phyloP scores from a whole-genome alignment of 2,888 invertebrate genomes.

The Tetragonisca angustula region DNA sequence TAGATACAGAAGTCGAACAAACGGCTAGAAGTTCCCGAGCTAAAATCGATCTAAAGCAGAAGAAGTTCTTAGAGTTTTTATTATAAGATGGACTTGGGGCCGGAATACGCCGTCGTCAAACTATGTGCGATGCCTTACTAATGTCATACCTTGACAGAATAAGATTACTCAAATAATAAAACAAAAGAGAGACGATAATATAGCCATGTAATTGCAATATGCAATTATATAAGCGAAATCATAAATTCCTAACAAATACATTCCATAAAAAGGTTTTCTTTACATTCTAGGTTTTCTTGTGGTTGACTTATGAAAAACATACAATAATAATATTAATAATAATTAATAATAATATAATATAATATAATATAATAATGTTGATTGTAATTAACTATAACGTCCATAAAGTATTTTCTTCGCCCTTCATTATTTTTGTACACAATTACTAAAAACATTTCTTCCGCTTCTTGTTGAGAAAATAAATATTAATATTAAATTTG shows the following conservation, averaged over 20 bases:
- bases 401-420: constrained; percentile 80
- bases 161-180: constrained; percentile 70
- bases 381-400: constrained; percentile 82
- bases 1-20: constrained; percentile 47
- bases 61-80: constrained; percentile 69
- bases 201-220: constrained; percentile 78
- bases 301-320: constrained; percentile 73
- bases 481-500: constrained; percentile 83
- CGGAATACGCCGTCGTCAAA: constrained; percentile 40
- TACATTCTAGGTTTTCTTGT: constrained; percentile 70
- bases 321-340: constrained; percentile 69
- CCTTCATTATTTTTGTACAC: constrained; percentile 80
- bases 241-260: constrained; percentile 80
- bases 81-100: constrained; percentile 14
- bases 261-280: constrained; percentile 78
- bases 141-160: constrained; percentile 45
- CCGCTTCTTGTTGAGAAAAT: constrained; percentile 81
- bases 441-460: constrained; percentile 81
- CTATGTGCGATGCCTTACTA: constrained; percentile 66
- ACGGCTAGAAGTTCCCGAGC: constrained; percentile 20
- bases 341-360: constrained; percentile 62
- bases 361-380: constrained; percentile 76
- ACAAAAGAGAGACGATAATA: constrained; percentile 79
- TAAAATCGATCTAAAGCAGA: constrained; percentile 67
- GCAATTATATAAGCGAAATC: constrained; percentile 75